Base-by-base conservation (phyloP, 2,888 invertebrate genomes). In the Xestia c-nigrum region DNA sequence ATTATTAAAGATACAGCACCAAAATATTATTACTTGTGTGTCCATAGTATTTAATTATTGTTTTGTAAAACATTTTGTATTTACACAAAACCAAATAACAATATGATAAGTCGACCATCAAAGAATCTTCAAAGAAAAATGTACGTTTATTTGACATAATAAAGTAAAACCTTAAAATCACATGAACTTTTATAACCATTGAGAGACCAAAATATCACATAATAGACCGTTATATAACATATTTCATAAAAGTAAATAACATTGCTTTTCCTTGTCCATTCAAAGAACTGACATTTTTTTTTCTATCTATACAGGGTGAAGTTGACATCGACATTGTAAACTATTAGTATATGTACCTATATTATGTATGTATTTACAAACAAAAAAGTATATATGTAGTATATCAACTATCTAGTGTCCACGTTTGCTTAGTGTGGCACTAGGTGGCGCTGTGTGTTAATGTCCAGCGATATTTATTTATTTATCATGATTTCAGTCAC, bases 81-180 rank as follows among this genome's bases (percentile, higher is more conserved):
- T 9, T 43, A 40, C n/a, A 50, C 38, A 76, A 76, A 57, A 76
- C 7, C 5, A 43, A 40, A 21, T 59, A 59, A 59, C 19, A 59
- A 16, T 55, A 50, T 50, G 9, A 50, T 50, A 59, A 50, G 14
- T 50, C 12, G 10, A n/a, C 50, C 12, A 31, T 55, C 16, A 19
- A 31, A 46, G 5, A 5, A 47, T 21, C 2, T 52, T 52, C n/a
- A 55, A 81, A 74, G 59, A 5, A 4, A 47, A 57, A 43, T 2
- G 5, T 12, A 74, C 19, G 3, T 75, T 66, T 61, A 31, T 12
- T 61, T 66, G 52, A 55, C n/a, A 63, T 55, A 14, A 31, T 24
- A 55, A 50, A 43, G 19, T 5, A 64, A 21, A 46, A 61, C 64
- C 81, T 82, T 80, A 71, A 82, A 82, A 75, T 84, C 61, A 59